These are phyloP conservation scores for Clarias batrachus DNA, from an alignment of 2,113 vertebrate species.

Conservation along the genomic window DNA sequence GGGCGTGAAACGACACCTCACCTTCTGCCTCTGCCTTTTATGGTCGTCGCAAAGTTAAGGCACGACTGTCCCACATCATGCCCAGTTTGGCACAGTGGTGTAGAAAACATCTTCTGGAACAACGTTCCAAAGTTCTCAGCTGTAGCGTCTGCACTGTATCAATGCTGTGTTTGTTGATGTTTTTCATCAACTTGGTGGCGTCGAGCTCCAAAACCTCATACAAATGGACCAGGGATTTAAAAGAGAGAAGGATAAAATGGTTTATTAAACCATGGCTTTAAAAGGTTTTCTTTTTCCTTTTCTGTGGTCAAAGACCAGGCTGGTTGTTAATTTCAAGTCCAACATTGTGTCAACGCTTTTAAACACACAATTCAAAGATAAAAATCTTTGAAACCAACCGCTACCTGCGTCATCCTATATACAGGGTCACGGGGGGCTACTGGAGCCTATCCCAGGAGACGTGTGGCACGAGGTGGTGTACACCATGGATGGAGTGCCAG, in stretches of 20 bases:
- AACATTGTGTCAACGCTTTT: neutral
- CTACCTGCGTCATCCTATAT: no score
- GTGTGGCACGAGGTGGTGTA: no score
- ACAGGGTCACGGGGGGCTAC: no score
- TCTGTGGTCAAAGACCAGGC: neutral
- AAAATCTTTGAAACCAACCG: neutral
- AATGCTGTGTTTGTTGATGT: conserved; percentile 35
- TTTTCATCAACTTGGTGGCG: neutral
- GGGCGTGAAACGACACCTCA: conserved; percentile 15
- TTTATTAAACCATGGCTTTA: conserved; percentile 6
- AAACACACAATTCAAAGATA: neutral
- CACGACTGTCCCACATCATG: conserved; percentile 13
- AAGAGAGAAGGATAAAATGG: neutral
- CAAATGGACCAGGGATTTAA: conserved; percentile 5
- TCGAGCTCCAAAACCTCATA: neutral
- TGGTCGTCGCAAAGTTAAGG: conserved; percentile 25
- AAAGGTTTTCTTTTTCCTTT: neutral
- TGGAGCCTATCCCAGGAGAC: no score
- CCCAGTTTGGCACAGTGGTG: conserved; percentile 38
- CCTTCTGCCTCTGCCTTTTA: conserved; percentile 47
- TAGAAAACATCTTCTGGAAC: conserved; percentile 13
- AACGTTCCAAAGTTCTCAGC: conserved; percentile 11
- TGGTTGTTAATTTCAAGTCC: neutral
- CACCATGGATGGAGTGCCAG: no score
- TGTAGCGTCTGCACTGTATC: conserved; percentile 28